Evolutionary conservation across 1,140 invertebrate species (phyloP).

Genomic region (Orius insidiosus): DNA sequence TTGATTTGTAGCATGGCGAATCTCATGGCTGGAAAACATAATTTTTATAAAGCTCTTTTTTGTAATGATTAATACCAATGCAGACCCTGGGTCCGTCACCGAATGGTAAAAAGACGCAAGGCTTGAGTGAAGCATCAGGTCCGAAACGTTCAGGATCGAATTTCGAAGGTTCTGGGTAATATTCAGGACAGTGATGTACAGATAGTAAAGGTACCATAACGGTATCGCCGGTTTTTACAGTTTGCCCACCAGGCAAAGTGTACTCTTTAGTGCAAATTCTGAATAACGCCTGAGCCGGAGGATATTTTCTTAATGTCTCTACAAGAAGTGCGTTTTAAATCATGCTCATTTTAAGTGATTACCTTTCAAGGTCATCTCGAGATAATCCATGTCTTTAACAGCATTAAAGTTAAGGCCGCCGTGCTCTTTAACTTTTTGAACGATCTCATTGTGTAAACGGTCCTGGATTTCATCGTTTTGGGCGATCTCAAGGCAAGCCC

Average conservation of each 20-base stretch:
- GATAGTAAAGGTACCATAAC: conserved; percentile 27
- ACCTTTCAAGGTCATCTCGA: conserved; percentile 25
- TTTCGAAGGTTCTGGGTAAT: conserved; percentile 38
- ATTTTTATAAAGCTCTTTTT: no score
- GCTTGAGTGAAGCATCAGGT: conserved; percentile 25
- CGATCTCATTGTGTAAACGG: conserved; percentile 35
- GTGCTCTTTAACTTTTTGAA: conserved; percentile 25
- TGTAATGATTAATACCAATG: conserved; percentile 31
- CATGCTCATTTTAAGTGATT: not conserved
- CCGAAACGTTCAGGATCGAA: conserved; percentile 46
- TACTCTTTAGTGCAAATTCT: conserved; percentile 26
- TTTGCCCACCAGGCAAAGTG: conserved; percentile 2
- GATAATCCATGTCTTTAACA: conserved; percentile 32
- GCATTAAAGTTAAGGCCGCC: conserved; percentile 31
- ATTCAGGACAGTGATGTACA: conserved; percentile 28
- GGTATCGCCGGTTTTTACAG: conserved; percentile 19
- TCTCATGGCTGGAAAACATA: conserved; percentile 5
- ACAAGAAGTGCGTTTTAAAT: conserved; percentile 12
- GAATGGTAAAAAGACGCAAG: conserved; percentile 32
- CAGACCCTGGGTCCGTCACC: conserved; percentile 39
- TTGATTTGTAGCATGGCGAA: conserved; percentile 3
- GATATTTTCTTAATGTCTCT: conserved; percentile 47
- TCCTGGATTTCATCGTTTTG: conserved; percentile 37
- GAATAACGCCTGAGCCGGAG: conserved; percentile 36
- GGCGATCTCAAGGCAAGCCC: conserved; percentile 37